phyloP scores from a whole-genome alignment of 2,888 invertebrate genomes.

The Lochmaea capreae region DNA sequence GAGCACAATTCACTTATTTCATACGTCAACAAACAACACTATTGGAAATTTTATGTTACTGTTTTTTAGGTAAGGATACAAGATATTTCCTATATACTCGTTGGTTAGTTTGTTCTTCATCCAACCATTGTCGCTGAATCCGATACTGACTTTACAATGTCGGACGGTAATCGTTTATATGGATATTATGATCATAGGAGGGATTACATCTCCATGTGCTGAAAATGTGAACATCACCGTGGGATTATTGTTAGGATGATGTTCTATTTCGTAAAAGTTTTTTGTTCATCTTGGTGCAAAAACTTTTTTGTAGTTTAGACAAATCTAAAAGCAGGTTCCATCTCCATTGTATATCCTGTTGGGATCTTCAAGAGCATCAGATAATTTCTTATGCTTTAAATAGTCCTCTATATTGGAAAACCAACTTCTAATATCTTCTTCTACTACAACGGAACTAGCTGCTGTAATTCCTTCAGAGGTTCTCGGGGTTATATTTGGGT shows the following conservation, averaged over 20 bases:
- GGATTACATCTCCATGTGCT: not conserved
- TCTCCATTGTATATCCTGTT: no score
- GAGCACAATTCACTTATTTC: constrained; percentile 35
- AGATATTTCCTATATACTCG: constrained; percentile 34
- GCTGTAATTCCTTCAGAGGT: no score
- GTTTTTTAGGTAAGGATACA: constrained; percentile 27
- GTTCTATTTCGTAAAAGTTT: not conserved
- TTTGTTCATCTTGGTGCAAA: not conserved
- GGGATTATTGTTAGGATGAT: not conserved
- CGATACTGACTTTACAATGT: not conserved
- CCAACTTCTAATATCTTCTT: no score
- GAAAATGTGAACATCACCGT: not conserved
- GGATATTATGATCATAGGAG: not conserved
- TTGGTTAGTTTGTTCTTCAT: constrained; percentile 40
- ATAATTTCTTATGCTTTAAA: no score
- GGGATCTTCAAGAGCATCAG: no score
- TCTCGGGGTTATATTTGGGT: no score
- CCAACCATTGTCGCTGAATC: constrained; percentile 38
- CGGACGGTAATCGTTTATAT: not conserved
- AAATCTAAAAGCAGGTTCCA: no score
- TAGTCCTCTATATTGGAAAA: no score
- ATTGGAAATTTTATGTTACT: constrained; percentile 27
- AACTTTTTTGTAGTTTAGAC: no score
- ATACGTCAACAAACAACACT: constrained; percentile 36
- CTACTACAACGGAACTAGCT: no score